Percentiles rank a stretch among this genome's conserved stretches.
Conservation (phyloP, 2,113 vertebrate species). For the Desmodus rotundus region DNA sequence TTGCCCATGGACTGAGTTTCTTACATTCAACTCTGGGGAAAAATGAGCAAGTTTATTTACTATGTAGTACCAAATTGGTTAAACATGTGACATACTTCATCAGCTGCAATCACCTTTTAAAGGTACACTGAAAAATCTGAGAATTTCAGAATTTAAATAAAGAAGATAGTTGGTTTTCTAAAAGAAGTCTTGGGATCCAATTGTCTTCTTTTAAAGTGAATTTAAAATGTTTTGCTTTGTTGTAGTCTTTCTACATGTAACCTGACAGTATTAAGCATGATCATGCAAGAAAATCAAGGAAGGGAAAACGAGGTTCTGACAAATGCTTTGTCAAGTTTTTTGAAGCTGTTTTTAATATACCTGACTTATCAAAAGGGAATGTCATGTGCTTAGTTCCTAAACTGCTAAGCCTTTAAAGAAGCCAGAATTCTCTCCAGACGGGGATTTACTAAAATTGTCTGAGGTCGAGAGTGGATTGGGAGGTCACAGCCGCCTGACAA, state of each 20-base stretch:
- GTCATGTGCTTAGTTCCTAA: constrained; percentile 56
- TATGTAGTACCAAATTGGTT: not conserved
- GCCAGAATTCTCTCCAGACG: constrained; percentile 67
- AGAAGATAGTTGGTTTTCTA: not conserved
- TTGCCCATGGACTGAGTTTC: not conserved
- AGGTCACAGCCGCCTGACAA: constrained; percentile 43
- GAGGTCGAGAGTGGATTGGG: constrained; percentile 33
- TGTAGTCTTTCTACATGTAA: not conserved
- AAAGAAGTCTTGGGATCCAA: not conserved
- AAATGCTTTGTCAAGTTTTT: constrained; percentile 25
- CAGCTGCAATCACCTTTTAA: not conserved
- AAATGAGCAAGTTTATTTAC: not conserved
- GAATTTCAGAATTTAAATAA: constrained; percentile 14
- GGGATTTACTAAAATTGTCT: constrained; percentile 67
- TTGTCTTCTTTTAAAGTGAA: not conserved
- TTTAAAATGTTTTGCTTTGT: not conserved
- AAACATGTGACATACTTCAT: not conserved
- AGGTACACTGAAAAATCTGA: constrained; percentile 1
- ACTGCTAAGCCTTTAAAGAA: constrained; percentile 62
- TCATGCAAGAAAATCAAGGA: not conserved
- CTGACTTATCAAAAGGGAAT: constrained; percentile 63
- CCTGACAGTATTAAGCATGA: not conserved
- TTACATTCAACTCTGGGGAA: not conserved
- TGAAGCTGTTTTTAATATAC: constrained; percentile 51
- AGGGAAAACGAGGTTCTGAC: not conserved